Conservation (phyloP, 1,140 invertebrate species). For the Chrysomallon squamiferum region DNA sequence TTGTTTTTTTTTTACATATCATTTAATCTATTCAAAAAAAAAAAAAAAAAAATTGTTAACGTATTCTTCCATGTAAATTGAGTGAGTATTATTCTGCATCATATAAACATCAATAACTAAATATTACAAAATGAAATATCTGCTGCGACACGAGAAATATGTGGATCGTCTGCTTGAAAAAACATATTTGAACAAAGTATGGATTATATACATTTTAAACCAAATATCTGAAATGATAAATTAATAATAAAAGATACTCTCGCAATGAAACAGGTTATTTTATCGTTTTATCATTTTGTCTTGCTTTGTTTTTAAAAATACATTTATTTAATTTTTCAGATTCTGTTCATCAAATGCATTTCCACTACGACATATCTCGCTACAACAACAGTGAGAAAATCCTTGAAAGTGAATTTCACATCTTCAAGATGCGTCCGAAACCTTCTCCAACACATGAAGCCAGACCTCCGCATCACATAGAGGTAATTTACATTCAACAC, state of each 20-base stretch:
- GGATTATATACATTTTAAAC: too few species aligned
- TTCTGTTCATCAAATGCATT: slow-evolving; percentile 51
- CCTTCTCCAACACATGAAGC: slow-evolving; percentile 24
- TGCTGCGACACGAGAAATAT: too few species aligned
- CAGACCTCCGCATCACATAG: slow-evolving; percentile 45
- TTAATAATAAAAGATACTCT: not conserved
- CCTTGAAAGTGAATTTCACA: slow-evolving; percentile 70
- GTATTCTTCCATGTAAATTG: too few species aligned
- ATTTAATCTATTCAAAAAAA: too few species aligned
- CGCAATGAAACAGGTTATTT: not conserved
- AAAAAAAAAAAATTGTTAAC: too few species aligned
- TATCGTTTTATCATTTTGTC: not conserved
- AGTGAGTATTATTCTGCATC: too few species aligned
- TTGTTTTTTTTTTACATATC: too few species aligned
- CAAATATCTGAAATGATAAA: not conserved
- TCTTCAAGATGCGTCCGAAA: slow-evolving; percentile 66
- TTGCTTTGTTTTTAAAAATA: not conserved
- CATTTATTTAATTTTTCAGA: slow-evolving; percentile 36
- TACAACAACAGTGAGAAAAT: slow-evolving; percentile 65
- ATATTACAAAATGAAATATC: too few species aligned
- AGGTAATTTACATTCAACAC: slow-evolving; percentile 31
- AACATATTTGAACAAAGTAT: too few species aligned
- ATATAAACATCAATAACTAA: too few species aligned
- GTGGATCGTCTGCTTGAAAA: too few species aligned
- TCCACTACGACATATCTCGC: slow-evolving; percentile 67